These are phyloP conservation scores for Sinonovacula constricta DNA, from an alignment of 1,140 invertebrate genomes.

Conservation along the genomic window DNA sequence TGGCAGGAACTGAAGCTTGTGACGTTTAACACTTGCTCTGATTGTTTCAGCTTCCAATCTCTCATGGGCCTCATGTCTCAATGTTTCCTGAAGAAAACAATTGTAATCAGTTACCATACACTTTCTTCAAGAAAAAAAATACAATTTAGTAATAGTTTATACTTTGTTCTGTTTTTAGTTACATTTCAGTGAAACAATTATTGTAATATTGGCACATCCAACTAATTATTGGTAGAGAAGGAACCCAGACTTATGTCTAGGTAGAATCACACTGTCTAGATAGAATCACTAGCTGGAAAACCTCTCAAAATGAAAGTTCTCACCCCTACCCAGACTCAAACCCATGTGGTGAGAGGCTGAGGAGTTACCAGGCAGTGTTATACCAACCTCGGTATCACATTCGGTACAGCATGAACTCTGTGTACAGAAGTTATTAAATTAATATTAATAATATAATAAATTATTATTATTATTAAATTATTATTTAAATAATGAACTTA, in stretches of 20 bases:
- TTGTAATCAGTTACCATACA: constrained; percentile 1
- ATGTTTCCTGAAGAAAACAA: constrained; percentile 65
- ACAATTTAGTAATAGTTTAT: not conserved
- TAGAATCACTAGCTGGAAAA: too few relatives aligned
- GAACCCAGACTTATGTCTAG: not conserved
- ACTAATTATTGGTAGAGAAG: not conserved
- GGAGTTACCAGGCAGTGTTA: too few relatives aligned
- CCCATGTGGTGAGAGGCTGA: too few relatives aligned
- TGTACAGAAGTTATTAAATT: too few relatives aligned
- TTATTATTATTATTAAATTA: too few relatives aligned
- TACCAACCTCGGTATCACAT: too few relatives aligned
- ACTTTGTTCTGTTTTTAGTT: not conserved
- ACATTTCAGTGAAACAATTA: not conserved
- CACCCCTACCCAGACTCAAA: too few relatives aligned
- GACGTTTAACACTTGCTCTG: constrained; percentile 73
- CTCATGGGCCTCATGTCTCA: constrained; percentile 68
- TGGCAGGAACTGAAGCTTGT: constrained; percentile 72
- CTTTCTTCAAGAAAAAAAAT: not conserved
- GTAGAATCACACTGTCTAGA: too few relatives aligned
- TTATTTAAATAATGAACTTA: too few relatives aligned
- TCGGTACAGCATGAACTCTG: too few relatives aligned
- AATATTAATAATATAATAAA: too few relatives aligned
- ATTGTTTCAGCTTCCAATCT: constrained; percentile 76
- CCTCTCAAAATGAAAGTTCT: too few relatives aligned
- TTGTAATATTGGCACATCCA: not conserved